Evolutionary conservation across 1,140 invertebrate genomes (phyloP), one percentile per base, ranked within the genome.

Genomic region (Drosophila tropicalis): DNA sequence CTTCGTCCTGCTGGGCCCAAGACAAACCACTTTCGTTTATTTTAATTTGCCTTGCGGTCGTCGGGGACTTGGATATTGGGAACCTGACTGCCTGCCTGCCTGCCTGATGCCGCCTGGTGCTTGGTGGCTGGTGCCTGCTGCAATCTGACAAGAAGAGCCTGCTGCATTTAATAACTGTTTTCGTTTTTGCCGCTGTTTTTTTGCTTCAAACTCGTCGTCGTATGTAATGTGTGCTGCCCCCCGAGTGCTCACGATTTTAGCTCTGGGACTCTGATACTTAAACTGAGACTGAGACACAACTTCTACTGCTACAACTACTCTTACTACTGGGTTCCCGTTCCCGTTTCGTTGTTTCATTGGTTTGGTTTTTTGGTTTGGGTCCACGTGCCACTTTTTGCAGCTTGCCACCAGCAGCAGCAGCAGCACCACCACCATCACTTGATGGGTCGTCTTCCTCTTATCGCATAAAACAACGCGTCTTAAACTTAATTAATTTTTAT

Each of bases 161-260:
- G 84, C 84, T 89, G 77, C 84, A 87, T 84, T 87, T 89, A 89
- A 87, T 87, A 87, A 87, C 84, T 87, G 84, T 87, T 87, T 89
- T 89, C 73, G 84, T 87, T 87, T 87, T 87, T 82, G 83, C 64
- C 66, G 74, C 78, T 65, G 70, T 61, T 44, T 19, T 29, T 29
- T 29, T 29, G 29, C 29, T 29, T 47, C 36, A 64, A 76, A 65
- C 83, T 57, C 75, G 36, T 39, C 36, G 10, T 39, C 36, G 69
- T 76, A 68, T 65, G 51, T 65, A 55, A 65, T 56, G 51, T 56
- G 44, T 56, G n/a, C 22, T 69, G 44, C 66, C 62, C 66, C 75
- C 64, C 83, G 66, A 79, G 74, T 72, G 67, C 71, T 78, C 82
- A 87, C 83, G 83, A 86, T 36, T 51, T 51, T 79, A 63, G 55